phyloP scores from a whole-genome alignment of 2,797 vertebrate species.

The Hipposideros larvatus region DNA sequence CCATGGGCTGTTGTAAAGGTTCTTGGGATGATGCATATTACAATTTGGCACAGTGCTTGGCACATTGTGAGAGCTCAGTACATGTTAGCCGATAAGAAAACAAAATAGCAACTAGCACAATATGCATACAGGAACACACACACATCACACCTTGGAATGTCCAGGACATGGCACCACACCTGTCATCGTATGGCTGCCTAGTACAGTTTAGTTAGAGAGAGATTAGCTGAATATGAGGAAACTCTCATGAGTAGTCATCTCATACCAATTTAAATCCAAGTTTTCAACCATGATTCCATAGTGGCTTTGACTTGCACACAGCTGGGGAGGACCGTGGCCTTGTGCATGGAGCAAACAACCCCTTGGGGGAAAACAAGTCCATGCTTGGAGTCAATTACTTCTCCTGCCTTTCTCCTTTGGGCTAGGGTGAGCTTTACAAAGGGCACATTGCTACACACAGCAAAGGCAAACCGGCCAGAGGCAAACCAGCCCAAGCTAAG shows the following conservation, averaged over 20 bases:
- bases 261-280: background rate
- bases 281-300: background rate
- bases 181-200: background rate
- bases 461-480: background rate
- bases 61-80: background rate
- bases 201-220: background rate
- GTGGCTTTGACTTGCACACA: background rate
- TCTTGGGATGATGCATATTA: background rate
- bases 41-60: background rate
- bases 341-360: background rate
- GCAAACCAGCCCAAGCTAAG: background rate
- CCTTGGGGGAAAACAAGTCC: background rate
- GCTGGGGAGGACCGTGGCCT: background rate
- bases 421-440: background rate
- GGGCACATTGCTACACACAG: background rate
- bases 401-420: background rate
- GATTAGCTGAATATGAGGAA: background rate
- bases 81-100: background rate
- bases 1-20: background rate
- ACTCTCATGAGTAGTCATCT: background rate
- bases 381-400: background rate
- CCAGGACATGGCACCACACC: background rate
- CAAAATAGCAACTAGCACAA: background rate
- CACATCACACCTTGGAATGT: background rate
- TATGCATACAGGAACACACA: background rate